A percentile compares a stretch with the other conserved stretches of the same genome.
phyloP scores from a whole-genome alignment of 2,888 invertebrate genomes.

The Lissocephala sabroskyi region DNA sequence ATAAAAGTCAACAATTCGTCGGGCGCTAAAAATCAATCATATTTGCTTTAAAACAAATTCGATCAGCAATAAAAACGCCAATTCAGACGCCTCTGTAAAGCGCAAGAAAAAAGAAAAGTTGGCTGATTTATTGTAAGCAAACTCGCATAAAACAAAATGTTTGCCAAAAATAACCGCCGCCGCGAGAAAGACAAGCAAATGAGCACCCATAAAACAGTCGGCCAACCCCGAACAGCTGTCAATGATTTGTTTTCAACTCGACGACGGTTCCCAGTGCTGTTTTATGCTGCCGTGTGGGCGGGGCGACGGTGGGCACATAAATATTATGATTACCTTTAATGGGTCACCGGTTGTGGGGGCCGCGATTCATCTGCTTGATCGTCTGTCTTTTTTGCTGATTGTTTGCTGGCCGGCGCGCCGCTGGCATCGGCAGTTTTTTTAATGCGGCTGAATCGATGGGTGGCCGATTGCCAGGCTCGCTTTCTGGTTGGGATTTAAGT shows the following conservation, averaged over 20 bases:
- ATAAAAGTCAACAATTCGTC: too few species aligned
- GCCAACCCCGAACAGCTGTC: constrained; percentile 51
- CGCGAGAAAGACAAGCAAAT: constrained; percentile 4
- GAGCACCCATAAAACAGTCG: constrained; percentile 5
- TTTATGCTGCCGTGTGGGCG: too few species aligned
- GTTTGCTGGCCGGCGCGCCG: background rate
- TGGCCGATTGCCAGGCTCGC: too few species aligned
- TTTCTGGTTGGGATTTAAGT: too few species aligned
- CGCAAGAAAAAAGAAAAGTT: constrained; percentile 9
- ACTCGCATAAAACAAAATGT: constrained; percentile 16
- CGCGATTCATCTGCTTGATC: constrained; percentile 8
- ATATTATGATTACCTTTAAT: constrained; percentile 62
- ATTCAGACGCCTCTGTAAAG: too few species aligned
- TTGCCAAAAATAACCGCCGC: constrained; percentile 8
- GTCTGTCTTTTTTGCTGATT: constrained; percentile 1
- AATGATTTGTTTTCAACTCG: constrained; percentile 60
- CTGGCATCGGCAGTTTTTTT: too few species aligned
- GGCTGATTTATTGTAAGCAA: constrained; percentile 27
- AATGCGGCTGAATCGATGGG: too few species aligned
- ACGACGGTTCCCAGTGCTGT: too few species aligned
- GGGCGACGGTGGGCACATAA: too few species aligned
- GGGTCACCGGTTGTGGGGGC: constrained; percentile 21
- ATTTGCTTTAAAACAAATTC: too few species aligned
- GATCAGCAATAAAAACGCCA: too few species aligned
- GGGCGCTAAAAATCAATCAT: too few species aligned